A percentile compares a stretch with the other conserved stretches of the same genome.
These are phyloP conservation scores for Cryptus armator DNA, from an alignment of 2,888 invertebrate genomes.

Conservation along the genomic window DNA sequence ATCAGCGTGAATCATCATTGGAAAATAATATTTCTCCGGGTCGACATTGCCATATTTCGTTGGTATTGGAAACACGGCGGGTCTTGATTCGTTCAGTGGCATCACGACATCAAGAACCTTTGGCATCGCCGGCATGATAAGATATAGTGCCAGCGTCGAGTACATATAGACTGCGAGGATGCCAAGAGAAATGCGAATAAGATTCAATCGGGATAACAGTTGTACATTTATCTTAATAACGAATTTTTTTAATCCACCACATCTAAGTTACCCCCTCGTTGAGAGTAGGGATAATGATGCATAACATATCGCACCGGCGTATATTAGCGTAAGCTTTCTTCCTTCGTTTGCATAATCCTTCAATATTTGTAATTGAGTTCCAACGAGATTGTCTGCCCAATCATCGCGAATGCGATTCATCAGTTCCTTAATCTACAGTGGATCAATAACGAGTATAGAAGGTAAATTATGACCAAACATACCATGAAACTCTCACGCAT, in stretches of 20 bases:
- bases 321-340: slow-evolving; percentile 52
- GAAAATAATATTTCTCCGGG: slow-evolving; percentile 50
- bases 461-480: neutral
- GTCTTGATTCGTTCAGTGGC: slow-evolving; percentile 64
- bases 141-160: slow-evolving; percentile 51
- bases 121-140: slow-evolving; percentile 54
- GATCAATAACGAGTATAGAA: slow-evolving; percentile 7
- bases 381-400: slow-evolving; percentile 36
- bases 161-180: slow-evolving; percentile 59
- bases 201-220: neutral
- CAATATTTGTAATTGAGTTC: slow-evolving; percentile 41
- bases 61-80: slow-evolving; percentile 27
- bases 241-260: neutral
- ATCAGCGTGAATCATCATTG: slow-evolving; percentile 55
- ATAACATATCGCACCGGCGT: slow-evolving; percentile 38
- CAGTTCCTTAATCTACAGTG: slow-evolving; percentile 50
- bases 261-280: neutral
- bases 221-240: neutral
- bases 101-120: slow-evolving; percentile 53
- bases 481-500: no score
- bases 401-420: slow-evolving; percentile 55
- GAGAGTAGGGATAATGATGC: neutral
- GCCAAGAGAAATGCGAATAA: neutral
- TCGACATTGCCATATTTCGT: slow-evolving; percentile 53
- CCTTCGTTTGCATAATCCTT: slow-evolving; percentile 50